Evolutionary conservation across 2,797 vertebrate species (phyloP), one percentile per base, ranked within the genome.

Genomic region (Geotrypetes seraphini): DNA sequence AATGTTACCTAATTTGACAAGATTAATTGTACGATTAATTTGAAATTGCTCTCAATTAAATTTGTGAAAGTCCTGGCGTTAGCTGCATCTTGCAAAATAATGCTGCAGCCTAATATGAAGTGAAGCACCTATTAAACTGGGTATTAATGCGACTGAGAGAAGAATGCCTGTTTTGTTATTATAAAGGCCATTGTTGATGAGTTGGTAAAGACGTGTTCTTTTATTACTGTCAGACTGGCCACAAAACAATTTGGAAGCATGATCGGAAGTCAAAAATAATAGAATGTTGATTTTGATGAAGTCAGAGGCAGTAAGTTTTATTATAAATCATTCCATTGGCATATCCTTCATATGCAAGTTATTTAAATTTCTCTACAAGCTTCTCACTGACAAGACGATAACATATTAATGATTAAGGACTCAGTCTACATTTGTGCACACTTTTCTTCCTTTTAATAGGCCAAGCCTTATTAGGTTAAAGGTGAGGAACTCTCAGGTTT

Each of bases 11-110:
- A 87, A 91, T 90, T 91, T 84, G 83, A 91, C 86, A 93, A 93
- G 89, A 91, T 92, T 92, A 92, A 95, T 92, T 92, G 90, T 89
- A 90, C 90, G 92, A 93, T 92, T 92, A 92, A 92, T 90, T 90
- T 86, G 81, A 88, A 88, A 88, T 80, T 86, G 83, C 78, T 90
- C 82, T 90, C 89, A 90, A 91, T 93, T 94, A 94, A 87, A 88
- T 83, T 78, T 84, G 85, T 80, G 84, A 86, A 89, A 86, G 77
- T 78, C 72, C 66, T 75, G 71, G 73, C 69, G 48, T 57, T 60
- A 66, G 43, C 73, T 75, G 81, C 66, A 81, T 81, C 71, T 75
- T n/a, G n/a, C 77, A 70, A 43, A 71, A 75, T 69, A 63, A 81
- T 85, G 81, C 81, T 74, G 67, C 83, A 84, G 87, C 75, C 82